Evolutionary conservation across 2,113 vertebrate genomes (phyloP), one percentile per base, ranked within the genome.

Genomic region (Plecturocebus donacophilus): DNA sequence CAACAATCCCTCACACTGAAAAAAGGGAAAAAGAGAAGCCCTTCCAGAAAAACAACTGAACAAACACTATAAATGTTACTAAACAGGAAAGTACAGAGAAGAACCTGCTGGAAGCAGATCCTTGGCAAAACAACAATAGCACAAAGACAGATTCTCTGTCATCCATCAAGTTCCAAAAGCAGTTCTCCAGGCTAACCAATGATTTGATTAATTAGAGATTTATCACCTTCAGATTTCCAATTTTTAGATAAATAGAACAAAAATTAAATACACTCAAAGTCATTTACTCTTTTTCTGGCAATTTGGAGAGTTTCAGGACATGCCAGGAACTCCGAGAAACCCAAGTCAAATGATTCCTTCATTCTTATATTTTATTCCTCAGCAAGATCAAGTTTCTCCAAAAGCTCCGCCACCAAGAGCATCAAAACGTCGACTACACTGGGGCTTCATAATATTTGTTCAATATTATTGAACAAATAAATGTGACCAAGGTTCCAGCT

Each of bases 311-410:
- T 35, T 85, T 91, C 20, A 20, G 35, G 10, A 76, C 32, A 70
- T 40, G 68, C 40, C 25, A 91, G 68, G 61, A 84, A 61, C 23
- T 82, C 91, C 87, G 35, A 85, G 38, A 96, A 96, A 90, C 27
- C 21, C 81, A 64, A 73, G 40, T 20, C 66, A 76, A 88, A 89
- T 75, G 79, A 82, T 32, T 42, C n/a, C 40, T 52, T 20, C 19
- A 4, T 79, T 49, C 38, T 75, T 52, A 12, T 10, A 64, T 6
- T 7, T 47, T 56, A 30, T 56, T 58, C 52, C 17, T n/a, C 12
- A 8, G 14, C 21, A 25, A 92, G 14, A 81, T 71, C 40, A 75
- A 56, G n/a, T 76, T 79, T 87, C 38, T 66, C 1, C 32, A 85
- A 94, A 80, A 79, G 14, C 4, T 91, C 66, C 61, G 17, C 20